A percentile compares a stretch with the other conserved stretches of the same genome.
phyloP scores from a whole-genome alignment of 2,888 invertebrate species.

The Lepidochrysops patricia region DNA sequence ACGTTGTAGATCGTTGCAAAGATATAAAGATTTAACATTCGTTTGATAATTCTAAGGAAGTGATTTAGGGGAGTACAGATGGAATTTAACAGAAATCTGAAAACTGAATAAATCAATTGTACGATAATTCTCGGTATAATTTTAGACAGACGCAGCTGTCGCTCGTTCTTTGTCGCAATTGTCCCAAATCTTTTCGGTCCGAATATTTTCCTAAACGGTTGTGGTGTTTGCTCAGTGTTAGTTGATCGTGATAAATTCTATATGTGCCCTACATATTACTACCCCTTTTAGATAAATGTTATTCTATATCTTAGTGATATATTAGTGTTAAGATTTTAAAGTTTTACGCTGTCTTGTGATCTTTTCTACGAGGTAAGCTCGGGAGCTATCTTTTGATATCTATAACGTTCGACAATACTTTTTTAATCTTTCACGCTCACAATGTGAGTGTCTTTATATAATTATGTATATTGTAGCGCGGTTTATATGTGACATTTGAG shows the following conservation, averaged over 20 bases:
- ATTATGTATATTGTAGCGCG: slow-evolving; percentile 22
- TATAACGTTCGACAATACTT: slow-evolving; percentile 52
- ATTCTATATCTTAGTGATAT: slow-evolving; percentile 12
- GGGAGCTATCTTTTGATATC: slow-evolving; percentile 39
- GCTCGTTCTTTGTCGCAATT: not conserved
- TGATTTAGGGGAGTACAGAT: not conserved
- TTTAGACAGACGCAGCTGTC: not conserved
- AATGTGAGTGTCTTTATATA: slow-evolving; percentile 6
- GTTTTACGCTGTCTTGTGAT: slow-evolving; percentile 47
- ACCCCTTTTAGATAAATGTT: slow-evolving; percentile 16
- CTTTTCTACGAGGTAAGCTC: slow-evolving; percentile 42
- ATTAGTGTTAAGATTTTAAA: slow-evolving; percentile 26
- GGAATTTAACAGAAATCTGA: not conserved
- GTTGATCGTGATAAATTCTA: slow-evolving; percentile 25
- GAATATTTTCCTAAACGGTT: slow-evolving; percentile 37
- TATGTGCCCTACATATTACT: slow-evolving; percentile 15
- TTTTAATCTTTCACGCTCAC: slow-evolving; percentile 38
- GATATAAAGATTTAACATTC: not conserved
- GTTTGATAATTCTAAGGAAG: slow-evolving; percentile 4
- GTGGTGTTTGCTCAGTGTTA: slow-evolving; percentile 54
- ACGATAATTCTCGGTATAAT: not conserved
- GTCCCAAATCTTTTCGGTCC: not conserved
- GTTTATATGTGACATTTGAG: slow-evolving; percentile 16
- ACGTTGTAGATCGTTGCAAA: not conserved
- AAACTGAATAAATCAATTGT: slow-evolving; percentile 3